These are phyloP conservation scores for Lasioglossum lativentre DNA, from an alignment of 2,888 invertebrate genomes.

Conservation along the genomic window DNA sequence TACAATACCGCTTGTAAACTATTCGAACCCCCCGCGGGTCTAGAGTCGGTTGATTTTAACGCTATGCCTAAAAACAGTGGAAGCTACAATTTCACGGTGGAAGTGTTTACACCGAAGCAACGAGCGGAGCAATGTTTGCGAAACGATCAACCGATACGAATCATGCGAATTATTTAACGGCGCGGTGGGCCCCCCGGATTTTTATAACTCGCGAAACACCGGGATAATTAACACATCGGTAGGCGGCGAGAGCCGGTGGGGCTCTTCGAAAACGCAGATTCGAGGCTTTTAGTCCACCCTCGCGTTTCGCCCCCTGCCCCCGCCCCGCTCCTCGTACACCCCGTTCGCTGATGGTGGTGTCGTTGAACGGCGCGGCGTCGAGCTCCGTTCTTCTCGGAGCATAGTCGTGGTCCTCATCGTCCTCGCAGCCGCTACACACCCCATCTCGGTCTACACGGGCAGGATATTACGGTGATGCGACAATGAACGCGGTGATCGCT, in stretches of 20 bases:
- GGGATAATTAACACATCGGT: conserved; percentile 73
- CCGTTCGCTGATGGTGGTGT: conserved; percentile 51
- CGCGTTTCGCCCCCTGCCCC: background rate
- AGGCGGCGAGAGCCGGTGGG: conserved; percentile 27
- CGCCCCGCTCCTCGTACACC: conserved; percentile 57
- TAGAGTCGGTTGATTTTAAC: too few relatives aligned
- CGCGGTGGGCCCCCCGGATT: conserved; percentile 8
- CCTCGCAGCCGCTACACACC: conserved; percentile 29
- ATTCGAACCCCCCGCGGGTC: too few relatives aligned
- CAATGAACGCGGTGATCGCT: conserved; percentile 80
- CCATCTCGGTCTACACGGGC: conserved; percentile 43
- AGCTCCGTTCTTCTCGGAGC: conserved; percentile 36
- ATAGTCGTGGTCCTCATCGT: conserved; percentile 42
- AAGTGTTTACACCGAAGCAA: too few relatives aligned
- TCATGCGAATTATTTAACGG: too few relatives aligned
- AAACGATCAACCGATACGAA: too few relatives aligned
- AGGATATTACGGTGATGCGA: conserved; percentile 79
- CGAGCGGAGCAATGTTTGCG: too few relatives aligned
- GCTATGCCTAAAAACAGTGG: too few relatives aligned
- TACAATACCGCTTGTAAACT: background rate
- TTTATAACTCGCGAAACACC: conserved; percentile 34
- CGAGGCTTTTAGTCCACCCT: conserved; percentile 77
- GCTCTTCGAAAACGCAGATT: conserved; percentile 75
- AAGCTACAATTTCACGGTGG: too few relatives aligned
- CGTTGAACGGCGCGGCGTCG: conserved; percentile 41